Percentiles rank a stretch among this genome's conserved stretches.
Evolutionary conservation across 1,140 invertebrate genomes (phyloP).

Genomic region (Trichonephila clavipes): DNA sequence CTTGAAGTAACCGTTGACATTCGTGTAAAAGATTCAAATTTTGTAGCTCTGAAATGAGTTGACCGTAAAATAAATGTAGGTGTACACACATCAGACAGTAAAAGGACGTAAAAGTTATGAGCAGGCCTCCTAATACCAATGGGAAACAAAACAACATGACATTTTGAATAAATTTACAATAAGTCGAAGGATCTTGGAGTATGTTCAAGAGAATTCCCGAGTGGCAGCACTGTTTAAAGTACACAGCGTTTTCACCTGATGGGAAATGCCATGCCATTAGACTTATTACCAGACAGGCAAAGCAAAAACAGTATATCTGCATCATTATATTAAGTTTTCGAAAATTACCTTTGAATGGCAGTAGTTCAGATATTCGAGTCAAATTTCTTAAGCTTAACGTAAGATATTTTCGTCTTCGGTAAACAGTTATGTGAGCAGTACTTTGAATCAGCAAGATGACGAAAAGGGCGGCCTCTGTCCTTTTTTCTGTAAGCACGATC

Average conservation of each 20-base stretch:
- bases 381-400: neutral
- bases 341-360: neutral
- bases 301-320: neutral
- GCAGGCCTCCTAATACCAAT: neutral
- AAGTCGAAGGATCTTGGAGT: neutral
- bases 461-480: neutral
- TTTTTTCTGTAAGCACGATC: neutral
- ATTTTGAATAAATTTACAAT: neutral
- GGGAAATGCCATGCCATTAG: neutral
- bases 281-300: neutral
- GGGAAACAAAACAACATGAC: neutral
- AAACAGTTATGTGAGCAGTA: neutral
- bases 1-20: neutral
- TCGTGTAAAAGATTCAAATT: neutral
- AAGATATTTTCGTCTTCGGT: neutral
- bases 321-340: neutral
- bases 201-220: neutral
- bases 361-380: neutral
- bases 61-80: neutral
- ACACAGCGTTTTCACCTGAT: neutral
- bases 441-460: neutral
- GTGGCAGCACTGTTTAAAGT: neutral
- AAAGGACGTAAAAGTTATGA: neutral
- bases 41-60: neutral
- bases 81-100: neutral